phyloP scores from a whole-genome alignment of 2,113 vertebrate species.

The Chlamydotis undulata region DNA sequence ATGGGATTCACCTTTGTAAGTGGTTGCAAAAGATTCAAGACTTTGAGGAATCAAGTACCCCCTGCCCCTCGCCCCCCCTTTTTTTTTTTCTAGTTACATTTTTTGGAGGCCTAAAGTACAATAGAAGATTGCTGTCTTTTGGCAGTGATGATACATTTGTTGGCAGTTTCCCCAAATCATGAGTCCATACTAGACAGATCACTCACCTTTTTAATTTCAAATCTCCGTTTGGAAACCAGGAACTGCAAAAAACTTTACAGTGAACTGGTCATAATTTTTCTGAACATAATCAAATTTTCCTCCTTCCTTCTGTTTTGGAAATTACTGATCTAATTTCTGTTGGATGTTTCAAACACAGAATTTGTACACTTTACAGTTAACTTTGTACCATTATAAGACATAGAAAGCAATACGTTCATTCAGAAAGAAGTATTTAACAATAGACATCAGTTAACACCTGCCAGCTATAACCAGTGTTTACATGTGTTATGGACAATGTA shows the following conservation, averaged over 20 bases:
- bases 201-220: neutral
- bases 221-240: neutral
- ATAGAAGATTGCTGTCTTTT: neutral
- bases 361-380: neutral
- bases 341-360: neutral
- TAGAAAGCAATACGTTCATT: neutral
- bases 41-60: neutral
- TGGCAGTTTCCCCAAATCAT: neutral
- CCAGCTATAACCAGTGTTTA: neutral
- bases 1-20: neutral
- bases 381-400: neutral
- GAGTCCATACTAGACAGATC: neutral
- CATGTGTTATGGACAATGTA: neutral
- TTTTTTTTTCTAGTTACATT: neutral
- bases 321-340: neutral
- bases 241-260: neutral
- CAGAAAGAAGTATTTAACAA: neutral
- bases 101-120: neutral
- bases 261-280: neutral
- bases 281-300: neutral
- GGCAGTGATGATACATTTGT: neutral
- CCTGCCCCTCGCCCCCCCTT: too few species aligned
- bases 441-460: neutral
- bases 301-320: neutral
- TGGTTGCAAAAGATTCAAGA: neutral